phyloP scores from a whole-genome alignment of 2,797 vertebrate species.

The Anabas testudineus region DNA sequence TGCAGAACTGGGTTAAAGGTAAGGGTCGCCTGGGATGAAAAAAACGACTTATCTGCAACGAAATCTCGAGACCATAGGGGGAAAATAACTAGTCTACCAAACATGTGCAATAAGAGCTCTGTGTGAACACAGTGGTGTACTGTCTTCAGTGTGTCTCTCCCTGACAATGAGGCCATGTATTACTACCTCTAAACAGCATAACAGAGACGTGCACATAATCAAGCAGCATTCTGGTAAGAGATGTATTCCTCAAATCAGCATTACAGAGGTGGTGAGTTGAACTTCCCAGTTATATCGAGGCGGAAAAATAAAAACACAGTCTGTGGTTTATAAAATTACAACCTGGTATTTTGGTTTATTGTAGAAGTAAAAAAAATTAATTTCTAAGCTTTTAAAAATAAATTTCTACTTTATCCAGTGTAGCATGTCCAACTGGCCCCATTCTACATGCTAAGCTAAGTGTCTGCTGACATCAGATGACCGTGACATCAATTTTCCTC shows the following conservation, averaged over 20 bases:
- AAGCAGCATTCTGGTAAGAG: conserved; percentile 42
- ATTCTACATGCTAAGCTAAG: conserved; percentile 13
- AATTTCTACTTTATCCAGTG: not conserved
- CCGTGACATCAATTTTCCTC: not conserved
- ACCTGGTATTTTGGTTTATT: not conserved
- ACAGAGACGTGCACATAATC: conserved; percentile 35
- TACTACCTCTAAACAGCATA: conserved; percentile 30
- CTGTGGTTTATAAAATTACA: not conserved
- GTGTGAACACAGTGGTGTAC: conserved; percentile 62
- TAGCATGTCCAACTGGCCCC: no score
- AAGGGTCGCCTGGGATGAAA: conserved; percentile 26
- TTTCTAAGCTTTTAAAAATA: not conserved
- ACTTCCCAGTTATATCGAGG: conserved; percentile 23
- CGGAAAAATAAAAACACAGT: not conserved
- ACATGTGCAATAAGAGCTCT: conserved; percentile 60
- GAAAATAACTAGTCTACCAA: conserved; percentile 30
- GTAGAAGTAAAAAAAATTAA: not conserved
- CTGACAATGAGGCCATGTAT: conserved; percentile 65
- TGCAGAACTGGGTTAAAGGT: conserved; percentile 74
- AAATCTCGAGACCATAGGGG: conserved; percentile 41
- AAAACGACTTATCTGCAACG: conserved; percentile 31
- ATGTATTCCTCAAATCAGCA: conserved; percentile 14
- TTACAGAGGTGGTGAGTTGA: conserved; percentile 19
- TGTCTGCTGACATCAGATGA: not conserved
- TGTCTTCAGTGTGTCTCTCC: conserved; percentile 62